A percentile compares a stretch with the other conserved stretches of the same genome.
Evolutionary conservation across 23 tunicate genomes (phyloP).

Genomic region (Styela clava): DNA sequence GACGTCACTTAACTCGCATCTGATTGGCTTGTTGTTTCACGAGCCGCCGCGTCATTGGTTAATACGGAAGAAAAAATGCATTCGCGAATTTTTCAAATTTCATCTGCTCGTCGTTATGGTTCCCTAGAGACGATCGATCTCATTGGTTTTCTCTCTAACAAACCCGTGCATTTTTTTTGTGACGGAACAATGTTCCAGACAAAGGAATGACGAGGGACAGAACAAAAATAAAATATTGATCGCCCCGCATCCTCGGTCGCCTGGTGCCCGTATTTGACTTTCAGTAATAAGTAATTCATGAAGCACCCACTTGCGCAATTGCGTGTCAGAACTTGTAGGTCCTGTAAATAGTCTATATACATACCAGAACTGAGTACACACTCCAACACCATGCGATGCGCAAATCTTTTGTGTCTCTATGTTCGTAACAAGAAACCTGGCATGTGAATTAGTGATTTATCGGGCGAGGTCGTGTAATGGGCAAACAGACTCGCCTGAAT

Average conservation of each 20-base stretch:
- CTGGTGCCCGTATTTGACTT: not conserved
- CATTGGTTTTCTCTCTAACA: not conserved
- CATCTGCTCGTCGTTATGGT: slow-evolving; percentile 12
- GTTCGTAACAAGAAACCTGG: not conserved
- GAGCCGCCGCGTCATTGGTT: not conserved
- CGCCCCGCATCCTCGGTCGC: not conserved
- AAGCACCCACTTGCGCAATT: not conserved
- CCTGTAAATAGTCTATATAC: not conserved
- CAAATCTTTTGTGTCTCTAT: not conserved
- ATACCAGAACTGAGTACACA: not conserved
- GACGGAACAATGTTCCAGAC: slow-evolving; percentile 7
- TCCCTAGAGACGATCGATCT: slow-evolving; percentile 2
- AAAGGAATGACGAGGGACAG: not conserved
- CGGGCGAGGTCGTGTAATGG: not conserved
- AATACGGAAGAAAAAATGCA: not conserved
- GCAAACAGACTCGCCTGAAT: not conserved
- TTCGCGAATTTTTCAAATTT: not conserved
- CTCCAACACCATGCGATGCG: not conserved
- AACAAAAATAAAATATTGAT: no score
- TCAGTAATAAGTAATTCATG: not conserved
- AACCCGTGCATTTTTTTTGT: slow-evolving; percentile 5
- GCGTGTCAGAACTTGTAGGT: not conserved
- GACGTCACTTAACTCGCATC: slow-evolving; percentile 22
- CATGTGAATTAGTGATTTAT: not conserved
- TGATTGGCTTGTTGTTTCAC: slow-evolving; percentile 16